phyloP scores from a whole-genome alignment of 2,797 vertebrate species.

The Myripristis murdjan region DNA sequence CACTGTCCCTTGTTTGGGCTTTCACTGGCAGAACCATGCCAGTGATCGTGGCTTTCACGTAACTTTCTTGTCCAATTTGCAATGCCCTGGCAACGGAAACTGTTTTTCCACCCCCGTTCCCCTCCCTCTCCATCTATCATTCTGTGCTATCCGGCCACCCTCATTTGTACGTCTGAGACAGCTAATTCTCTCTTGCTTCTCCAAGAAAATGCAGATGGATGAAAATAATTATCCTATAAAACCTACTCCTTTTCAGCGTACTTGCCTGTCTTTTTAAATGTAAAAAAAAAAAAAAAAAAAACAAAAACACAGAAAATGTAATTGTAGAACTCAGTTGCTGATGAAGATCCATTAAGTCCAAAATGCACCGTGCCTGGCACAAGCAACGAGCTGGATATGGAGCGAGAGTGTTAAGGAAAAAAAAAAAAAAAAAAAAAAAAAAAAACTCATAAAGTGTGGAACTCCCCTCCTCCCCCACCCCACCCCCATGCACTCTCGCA shows the following conservation, averaged over 20 bases:
- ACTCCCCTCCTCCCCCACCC: neutral
- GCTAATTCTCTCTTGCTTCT: conserved; percentile 56
- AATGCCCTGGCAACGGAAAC: neutral
- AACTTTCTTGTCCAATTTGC: neutral
- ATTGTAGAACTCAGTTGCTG: neutral
- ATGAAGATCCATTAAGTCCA: conserved; percentile 10
- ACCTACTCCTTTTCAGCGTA: neutral
- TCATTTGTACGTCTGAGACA: conserved; percentile 59
- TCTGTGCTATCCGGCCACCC: conserved; percentile 38
- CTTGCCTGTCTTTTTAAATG: no score
- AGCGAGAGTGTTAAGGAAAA: neutral
- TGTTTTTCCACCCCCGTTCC: neutral
- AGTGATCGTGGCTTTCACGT: no score
- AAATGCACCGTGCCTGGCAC: conserved; percentile 1
- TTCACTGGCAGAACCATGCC: neutral
- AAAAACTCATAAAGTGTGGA: neutral
- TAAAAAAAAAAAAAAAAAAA: no score
- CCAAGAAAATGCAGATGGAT: conserved; percentile 56
- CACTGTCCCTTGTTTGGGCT: no score
- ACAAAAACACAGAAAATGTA: no score
- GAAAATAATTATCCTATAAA: conserved; percentile 58
- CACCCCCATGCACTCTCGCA: conserved; percentile 1
- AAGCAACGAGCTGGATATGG: neutral
- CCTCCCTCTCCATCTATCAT: conserved; percentile 6
- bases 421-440: no score